Base-by-base conservation (phyloP, 2,888 invertebrate genomes). In the Cylloceria caligata region DNA sequence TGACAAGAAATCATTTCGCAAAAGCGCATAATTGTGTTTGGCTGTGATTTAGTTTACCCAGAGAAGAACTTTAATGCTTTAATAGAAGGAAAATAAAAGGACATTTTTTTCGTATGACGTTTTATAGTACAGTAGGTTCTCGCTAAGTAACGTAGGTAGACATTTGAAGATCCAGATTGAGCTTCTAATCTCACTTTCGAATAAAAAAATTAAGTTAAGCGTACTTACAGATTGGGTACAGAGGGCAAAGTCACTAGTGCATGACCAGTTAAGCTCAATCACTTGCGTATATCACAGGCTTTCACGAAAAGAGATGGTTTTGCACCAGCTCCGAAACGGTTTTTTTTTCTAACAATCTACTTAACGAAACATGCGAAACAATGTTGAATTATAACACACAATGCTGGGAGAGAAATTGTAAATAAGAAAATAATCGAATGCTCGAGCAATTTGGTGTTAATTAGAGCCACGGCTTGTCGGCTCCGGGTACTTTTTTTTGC, bases 361-460 rank as follows among this genome's bases (percentile, higher is more conserved):
- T n/a, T n/a, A n/a, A n/a, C n/a, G n/a, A n/a, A n/a, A n/a, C n/a
- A n/a, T n/a, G n/a, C n/a, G n/a, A n/a, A n/a, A n/a, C n/a, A n/a
- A n/a, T n/a, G n/a, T n/a, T n/a, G n/a, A 42, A 42, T 3, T 13
- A 42, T 13, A 3, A 49, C 19, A 16, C 45, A 16, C n/a, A 47
- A 52, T 24, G 24, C 52, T 52, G 21, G 52, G 7, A 7, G 24
- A 47, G 19, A 49, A 49, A 21, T 21, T 6, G 19, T 21, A 4
- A 11, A 21, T 9, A 49, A 21, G 4, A 19, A 47, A 11, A 49
- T 2, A 2, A 21, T 30, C 3, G 27, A 16, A 27, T 42, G 19
- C 34, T 24, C 13, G 36, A 47, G 60, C 13, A 39, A 62, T 73
- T 73, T 27, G 30, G 34, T 34, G 55, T 67, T 74, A 74, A 55